Base-by-base conservation (phyloP, 2,888 invertebrate genomes). In the Mystacides longicornis region DNA sequence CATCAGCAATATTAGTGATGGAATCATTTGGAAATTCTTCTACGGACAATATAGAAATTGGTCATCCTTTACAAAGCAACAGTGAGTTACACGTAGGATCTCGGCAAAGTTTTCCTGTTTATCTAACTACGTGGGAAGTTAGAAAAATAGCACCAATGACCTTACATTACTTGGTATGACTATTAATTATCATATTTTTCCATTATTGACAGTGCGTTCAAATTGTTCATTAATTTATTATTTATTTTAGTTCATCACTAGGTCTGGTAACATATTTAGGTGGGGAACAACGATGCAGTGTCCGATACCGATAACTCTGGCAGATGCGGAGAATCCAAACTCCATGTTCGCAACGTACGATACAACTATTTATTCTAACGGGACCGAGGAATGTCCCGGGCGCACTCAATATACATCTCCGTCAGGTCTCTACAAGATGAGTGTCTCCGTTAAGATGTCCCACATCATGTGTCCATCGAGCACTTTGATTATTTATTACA, bases 401-500 rank as follows among this genome's bases (percentile, higher is more conserved):
- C 51, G 7, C 46, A 31, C 5, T 3, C 20, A 45, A 14, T 21
- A 21, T 23, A 22, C 43, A 20, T 42, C 56, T 2, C 45, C 31
- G 2, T 19, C 47, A 9, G 51, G 52, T 18, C 51, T 60, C 9
- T 60, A 55, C 2, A 68, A 71, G 56, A 67, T 77, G 2, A 69
- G 73, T 69, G 56, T 78, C 33, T 74, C 75, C 0, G 67, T 79
- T 27, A 73, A 71, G 54, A 68, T 79, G 19, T 70, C 74, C 0
- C 72, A 74, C 56, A 73, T 75, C 57, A 77, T 79, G 78, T 78
- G 78, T 51, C 78, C 79, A 0, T 72, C 74, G 16, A 77, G 76
- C 47, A 72, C 77, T 58, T 58, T 79, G 55, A 68, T 82, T 0
- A 77, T 81, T 1, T 83, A 79, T 61, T 81, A 81, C 64, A 72